phyloP scores from a whole-genome alignment of 2,888 invertebrate species.

The Lutraria lutraria region DNA sequence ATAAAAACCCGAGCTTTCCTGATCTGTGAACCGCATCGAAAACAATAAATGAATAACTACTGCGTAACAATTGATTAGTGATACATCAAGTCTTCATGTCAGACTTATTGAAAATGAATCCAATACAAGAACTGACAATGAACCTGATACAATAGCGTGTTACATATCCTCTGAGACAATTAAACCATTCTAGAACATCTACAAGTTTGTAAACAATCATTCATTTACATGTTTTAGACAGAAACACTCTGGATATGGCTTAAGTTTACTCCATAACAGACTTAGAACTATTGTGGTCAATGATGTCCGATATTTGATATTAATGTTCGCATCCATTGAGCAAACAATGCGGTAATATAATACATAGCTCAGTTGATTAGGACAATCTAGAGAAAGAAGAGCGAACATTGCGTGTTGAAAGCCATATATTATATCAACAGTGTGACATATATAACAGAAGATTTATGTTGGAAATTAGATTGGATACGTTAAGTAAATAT shows the following conservation, averaged over 20 bases:
- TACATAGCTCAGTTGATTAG: not conserved
- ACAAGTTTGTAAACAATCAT: no score
- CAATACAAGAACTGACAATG: not conserved
- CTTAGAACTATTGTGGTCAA: not conserved
- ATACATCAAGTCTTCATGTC: not conserved
- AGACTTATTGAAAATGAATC: not conserved
- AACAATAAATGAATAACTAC: not conserved
- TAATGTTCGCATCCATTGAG: not conserved
- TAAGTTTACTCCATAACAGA: no score
- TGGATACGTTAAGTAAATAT: not conserved
- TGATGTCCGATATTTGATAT: constrained; percentile 11
- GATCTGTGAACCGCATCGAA: not conserved
- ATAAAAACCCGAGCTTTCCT: not conserved
- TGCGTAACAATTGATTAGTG: not conserved
- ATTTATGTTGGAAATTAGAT: not conserved
- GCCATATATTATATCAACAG: not conserved
- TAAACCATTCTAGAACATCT: no score
- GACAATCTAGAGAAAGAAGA: not conserved
- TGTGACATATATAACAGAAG: not conserved
- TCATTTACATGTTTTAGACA: no score
- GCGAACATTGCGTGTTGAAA: not conserved
- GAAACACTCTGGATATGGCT: no score
- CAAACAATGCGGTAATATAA: constrained; percentile 6
- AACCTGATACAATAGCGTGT: not conserved
- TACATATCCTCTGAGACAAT: not conserved